Base-by-base conservation (phyloP, 2,797 vertebrate genomes). In the Thunnus albacares region DNA sequence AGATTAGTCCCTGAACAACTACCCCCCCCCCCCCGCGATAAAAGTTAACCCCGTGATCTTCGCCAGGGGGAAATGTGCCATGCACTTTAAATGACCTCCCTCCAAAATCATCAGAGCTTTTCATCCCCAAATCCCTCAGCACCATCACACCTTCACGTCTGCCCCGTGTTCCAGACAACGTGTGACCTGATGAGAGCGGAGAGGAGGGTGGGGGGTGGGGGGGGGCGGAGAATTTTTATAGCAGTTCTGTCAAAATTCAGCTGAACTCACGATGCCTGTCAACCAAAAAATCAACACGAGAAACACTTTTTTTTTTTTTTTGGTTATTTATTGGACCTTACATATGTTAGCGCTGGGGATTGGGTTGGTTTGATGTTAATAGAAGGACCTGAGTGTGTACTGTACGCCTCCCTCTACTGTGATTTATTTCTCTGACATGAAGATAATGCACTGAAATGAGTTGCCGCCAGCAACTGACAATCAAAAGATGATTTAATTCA, bases 11-110 rank as follows among this genome's bases (percentile, higher is more conserved):
- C 33, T 0, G 12, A 43, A 85, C 47, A 71, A 71, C 71, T 28
- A 53, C 18, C 9, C 38, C 33, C 1, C 71, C 26, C 56, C n/a
- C 13, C 41, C 41, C 0, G 14, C 47, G 3, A 73, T 67, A 58
- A 61, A 90, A 63, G 53, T 79, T 85, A 69, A 82, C 76, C 86
- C 41, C 14, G 22, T 47, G 77, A 83, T 83, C 89, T 68, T 30
- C 8, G 38, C 75, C 74, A 14, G 67, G 49, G 24, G 64, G 58
- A 88, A 85, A 88, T 80, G 49, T 80, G 81, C 63, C 71, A 49
- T 84, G 84, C 68, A 91, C 91, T 93, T 80, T 86, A 47, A 57
- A 71, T 90, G 91, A 93, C 74, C 91, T 24, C 63, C 26, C 20
- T 64, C 14, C 43, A 41, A 77, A 67, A 77, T 38, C n/a, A 58